Evolutionary conservation across 2,797 vertebrate species (phyloP).

Genomic region (Sardinella longiceps): DNA sequence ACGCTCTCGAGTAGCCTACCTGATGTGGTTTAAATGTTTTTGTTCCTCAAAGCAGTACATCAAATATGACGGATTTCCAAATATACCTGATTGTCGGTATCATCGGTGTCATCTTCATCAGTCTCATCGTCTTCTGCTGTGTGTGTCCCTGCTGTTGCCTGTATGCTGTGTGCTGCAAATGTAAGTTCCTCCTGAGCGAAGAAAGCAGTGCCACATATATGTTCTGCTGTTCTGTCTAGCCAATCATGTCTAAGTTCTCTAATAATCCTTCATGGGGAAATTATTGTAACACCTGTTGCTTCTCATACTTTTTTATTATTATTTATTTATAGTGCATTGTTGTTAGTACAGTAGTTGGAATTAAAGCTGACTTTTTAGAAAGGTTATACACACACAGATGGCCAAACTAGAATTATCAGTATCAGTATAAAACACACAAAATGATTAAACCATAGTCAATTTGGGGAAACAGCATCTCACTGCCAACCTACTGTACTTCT

Average conservation of each 20-base stretch:
- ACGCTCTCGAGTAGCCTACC: no score
- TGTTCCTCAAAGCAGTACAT: background rate
- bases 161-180: slow-evolving; percentile 86
- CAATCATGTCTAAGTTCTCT: background rate
- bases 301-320: no score
- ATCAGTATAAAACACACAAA: no score
- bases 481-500: background rate
- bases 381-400: background rate
- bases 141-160: slow-evolving; percentile 91
- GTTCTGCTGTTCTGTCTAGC: background rate
- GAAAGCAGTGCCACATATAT: background rate
- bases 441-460: background rate
- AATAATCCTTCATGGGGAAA: background rate
- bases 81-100: slow-evolving; percentile 44
- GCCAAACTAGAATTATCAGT: background rate
- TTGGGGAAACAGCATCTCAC: background rate
- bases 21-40: background rate
- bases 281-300: background rate
- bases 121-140: slow-evolving; percentile 83
- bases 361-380: background rate
- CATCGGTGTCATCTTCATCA: slow-evolving; percentile 61
- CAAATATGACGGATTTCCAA: background rate
- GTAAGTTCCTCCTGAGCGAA: slow-evolving; percentile 72
- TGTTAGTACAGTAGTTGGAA: no score
- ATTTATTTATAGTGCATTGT: background rate